phyloP scores from a whole-genome alignment of 2,113 vertebrate species.

The Sceloporus tristichus region DNA sequence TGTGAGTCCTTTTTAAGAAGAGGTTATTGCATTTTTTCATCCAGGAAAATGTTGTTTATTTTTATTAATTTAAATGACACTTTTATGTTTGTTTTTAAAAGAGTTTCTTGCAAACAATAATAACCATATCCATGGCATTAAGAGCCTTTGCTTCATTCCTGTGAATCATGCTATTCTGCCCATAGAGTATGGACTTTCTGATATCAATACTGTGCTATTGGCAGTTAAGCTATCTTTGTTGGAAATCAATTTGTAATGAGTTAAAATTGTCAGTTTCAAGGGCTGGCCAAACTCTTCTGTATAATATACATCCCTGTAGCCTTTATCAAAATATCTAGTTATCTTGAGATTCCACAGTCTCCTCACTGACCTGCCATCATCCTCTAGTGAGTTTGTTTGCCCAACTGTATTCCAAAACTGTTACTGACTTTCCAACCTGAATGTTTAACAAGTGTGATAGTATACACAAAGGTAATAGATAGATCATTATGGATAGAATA shows the following conservation, averaged over 20 bases:
- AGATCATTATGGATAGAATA: neutral
- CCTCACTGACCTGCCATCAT: neutral
- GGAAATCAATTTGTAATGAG: neutral
- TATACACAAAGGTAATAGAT: neutral
- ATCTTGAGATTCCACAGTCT: neutral
- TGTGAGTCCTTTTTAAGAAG: neutral
- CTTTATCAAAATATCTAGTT: neutral
- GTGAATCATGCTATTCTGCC: neutral
- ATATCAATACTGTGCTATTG: neutral
- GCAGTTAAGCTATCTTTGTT: neutral
- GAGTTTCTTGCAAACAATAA: neutral
- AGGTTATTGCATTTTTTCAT: neutral
- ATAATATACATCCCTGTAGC: neutral
- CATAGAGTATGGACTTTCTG: neutral
- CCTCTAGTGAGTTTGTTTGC: neutral
- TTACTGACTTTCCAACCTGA: neutral
- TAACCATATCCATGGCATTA: neutral
- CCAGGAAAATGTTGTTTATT: neutral
- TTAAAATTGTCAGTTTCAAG: neutral
- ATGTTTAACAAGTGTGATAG: neutral
- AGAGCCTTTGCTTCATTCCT: neutral
- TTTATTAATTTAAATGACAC: neutral
- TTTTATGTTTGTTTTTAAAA: neutral
- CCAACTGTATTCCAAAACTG: neutral
- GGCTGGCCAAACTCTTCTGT: neutral